A percentile compares a stretch with the other conserved stretches of the same genome.
Evolutionary conservation across 2,888 invertebrate species (phyloP).

Genomic region (Carpatolechia fugitivella): DNA sequence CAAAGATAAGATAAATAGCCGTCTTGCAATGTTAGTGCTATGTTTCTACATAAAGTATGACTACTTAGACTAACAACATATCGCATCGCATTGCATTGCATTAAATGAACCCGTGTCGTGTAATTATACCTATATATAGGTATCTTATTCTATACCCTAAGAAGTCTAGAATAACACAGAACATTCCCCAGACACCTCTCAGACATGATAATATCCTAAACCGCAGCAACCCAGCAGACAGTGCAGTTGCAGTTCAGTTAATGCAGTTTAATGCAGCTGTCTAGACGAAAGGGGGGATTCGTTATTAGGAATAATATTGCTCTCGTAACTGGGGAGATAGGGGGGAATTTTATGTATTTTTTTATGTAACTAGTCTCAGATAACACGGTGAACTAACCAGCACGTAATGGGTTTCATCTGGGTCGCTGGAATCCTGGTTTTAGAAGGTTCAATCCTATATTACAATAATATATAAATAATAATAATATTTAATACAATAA

Average conservation of each 20-base stretch:
- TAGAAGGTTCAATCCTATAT: too few relatives aligned
- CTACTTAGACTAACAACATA: too few relatives aligned
- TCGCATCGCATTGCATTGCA: too few relatives aligned
- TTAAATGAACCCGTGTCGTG: too few relatives aligned
- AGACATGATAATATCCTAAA: constrained; percentile 23
- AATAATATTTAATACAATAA: too few relatives aligned
- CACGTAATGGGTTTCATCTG: not conserved
- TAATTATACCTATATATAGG: too few relatives aligned
- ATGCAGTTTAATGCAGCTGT: constrained; percentile 9
- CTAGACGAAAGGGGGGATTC: constrained; percentile 1
- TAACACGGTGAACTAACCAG: not conserved
- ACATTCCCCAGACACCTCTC: constrained; percentile 31
- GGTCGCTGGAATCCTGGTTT: too few relatives aligned
- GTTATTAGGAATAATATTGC: constrained; percentile 2
- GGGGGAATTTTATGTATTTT: not conserved
- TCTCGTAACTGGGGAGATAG: constrained; percentile 10
- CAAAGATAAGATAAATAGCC: too few relatives aligned
- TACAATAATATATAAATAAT: too few relatives aligned
- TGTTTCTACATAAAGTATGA: too few relatives aligned
- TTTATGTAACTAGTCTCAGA: not conserved
- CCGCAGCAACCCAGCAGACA: not conserved
- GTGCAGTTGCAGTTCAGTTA: not conserved
- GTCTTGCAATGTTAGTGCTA: too few relatives aligned
- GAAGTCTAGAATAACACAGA: not conserved
- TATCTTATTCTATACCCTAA: too few relatives aligned